Base-by-base conservation (phyloP, 2,888 invertebrate species). In the Aphodius sticticus region DNA sequence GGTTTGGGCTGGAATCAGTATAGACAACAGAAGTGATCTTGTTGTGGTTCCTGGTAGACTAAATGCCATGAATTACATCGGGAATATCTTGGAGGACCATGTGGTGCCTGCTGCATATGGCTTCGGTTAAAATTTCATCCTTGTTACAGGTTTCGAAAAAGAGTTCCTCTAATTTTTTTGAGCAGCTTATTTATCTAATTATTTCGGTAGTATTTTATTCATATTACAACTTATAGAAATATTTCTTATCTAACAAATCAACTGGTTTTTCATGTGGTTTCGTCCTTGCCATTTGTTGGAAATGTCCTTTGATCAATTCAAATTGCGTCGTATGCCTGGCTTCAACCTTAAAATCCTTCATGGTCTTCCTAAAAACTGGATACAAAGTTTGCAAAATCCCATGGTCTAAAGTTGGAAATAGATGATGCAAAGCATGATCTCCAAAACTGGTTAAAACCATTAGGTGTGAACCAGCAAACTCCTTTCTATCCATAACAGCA, bases 341-440 rank as follows among this genome's bases (percentile, higher is more conserved):
- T 69, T 91, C 87, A 0, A 92, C 86, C 12, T 91, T 91, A 84
- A 93, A 95, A 84, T 95, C 93, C 69, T 91, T 88, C 83, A 94
- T 93, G 37, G 93, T 94, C 82, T 93, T 90, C 7, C 92, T 83
- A 14, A 94, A 90, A 0, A 91, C 91, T 0, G 94, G 93, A 85
- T 94, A 92, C 4, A 96, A 89, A 77, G 93, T 91, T 9, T 92
- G 91, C 12, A 96, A 88, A 79, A 94, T 92, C 0, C 92, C 93
- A 85, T 96, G 96, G 86, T 96, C 96, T 53, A 96, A 85, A 0
- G 95, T 94, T 0, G 96, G 96, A 84, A 96, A 94, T 16, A 96
- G 89, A 88, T 96, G 96, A 87, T 96, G 96, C 1, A 96, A 89
- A 0, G 92, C 91, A 86, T 96, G 96, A 80, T 95, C 93, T 0